These are phyloP conservation scores for Bombus haemorrhoidalis DNA, from an alignment of 1,140 invertebrate species.

Conservation along the genomic window DNA sequence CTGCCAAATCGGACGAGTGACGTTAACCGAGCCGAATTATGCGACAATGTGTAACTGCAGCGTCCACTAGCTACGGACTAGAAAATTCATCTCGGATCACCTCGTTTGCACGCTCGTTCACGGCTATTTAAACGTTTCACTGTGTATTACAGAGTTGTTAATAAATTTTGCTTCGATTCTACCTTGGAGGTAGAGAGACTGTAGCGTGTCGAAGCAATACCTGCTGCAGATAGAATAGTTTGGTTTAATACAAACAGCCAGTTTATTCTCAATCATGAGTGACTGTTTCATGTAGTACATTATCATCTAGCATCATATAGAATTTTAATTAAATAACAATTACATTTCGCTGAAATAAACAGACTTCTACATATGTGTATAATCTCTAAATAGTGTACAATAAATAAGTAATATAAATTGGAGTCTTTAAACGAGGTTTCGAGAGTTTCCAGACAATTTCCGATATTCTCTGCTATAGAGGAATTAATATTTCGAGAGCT, in stretches of 20 bases:
- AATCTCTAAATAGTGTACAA: no score
- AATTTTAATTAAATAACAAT: no score
- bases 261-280: no score
- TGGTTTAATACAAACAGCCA: no score
- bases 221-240: no score
- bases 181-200: background rate
- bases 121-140: background rate
- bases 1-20: conserved; percentile 45
- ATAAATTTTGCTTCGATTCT: background rate
- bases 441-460: no score
- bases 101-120: background rate
- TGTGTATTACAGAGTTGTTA: background rate
- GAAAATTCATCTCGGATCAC: conserved; percentile 9
- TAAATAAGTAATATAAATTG: no score
- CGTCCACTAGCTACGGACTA: background rate
- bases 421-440: no score
- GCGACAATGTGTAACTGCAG: background rate
- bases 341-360: no score
- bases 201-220: background rate
- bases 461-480: background rate
- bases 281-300: no score
- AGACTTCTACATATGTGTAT: no score
- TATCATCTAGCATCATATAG: no score
- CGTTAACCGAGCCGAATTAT: conserved; percentile 42
- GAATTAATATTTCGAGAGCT: background rate